A percentile compares a stretch with the other conserved stretches of the same genome.
Conservation (phyloP, 1,140 invertebrate genomes). For the Musca domestica region DNA sequence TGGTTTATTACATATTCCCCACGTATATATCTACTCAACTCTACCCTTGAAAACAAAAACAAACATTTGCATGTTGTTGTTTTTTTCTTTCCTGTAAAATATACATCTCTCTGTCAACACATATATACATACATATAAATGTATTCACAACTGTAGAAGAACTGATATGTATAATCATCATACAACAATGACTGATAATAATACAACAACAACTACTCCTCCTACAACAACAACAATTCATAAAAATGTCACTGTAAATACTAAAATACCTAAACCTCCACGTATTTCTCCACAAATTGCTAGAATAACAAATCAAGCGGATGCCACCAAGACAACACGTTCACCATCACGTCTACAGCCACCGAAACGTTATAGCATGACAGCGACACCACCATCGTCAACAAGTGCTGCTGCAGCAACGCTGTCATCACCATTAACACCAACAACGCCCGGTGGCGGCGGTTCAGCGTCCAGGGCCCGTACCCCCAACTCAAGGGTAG, state of each 20-base stretch:
- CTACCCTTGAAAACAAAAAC: too few relatives aligned
- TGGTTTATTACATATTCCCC: not conserved
- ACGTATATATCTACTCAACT: not conserved
- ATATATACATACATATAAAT: not conserved
- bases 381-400: conserved; percentile 21
- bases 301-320: conserved; percentile 41
- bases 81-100: not conserved
- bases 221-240: conserved; percentile 13
- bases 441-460: conserved; percentile 20
- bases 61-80: not conserved
- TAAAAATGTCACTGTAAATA: conserved; percentile 19
- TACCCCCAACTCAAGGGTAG: conserved; percentile 41
- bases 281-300: conserved; percentile 41
- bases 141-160: conserved; percentile 29
- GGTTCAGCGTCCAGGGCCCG: conserved; percentile 33
- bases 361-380: conserved; percentile 50
- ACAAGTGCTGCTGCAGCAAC: not conserved
- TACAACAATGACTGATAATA: too few relatives aligned
- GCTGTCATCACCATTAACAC: conserved; percentile 26
- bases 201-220: conserved; percentile 6
- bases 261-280: conserved; percentile 24
- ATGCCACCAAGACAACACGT: conserved; percentile 35
- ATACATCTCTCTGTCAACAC: not conserved
- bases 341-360: conserved; percentile 51
- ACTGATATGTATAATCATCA: conserved; percentile 32